phyloP scores from a whole-genome alignment of 1,140 invertebrate species.

The Drosophila malerkotliana region DNA sequence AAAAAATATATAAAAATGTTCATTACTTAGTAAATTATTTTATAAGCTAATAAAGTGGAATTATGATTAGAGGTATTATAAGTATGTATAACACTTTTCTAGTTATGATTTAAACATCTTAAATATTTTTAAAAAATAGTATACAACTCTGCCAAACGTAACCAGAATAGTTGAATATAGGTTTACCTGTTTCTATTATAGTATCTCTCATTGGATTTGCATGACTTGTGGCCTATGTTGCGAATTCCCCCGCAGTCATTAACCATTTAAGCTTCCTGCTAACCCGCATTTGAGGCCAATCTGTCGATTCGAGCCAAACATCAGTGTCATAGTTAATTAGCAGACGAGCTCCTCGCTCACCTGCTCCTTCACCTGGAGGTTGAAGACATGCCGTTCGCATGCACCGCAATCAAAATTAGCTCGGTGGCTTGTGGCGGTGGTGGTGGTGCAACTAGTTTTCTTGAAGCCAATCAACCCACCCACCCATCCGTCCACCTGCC shows the following conservation, averaged over 20 bases:
- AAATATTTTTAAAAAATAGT: too few species aligned
- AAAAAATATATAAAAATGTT: neutral
- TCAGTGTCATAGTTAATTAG: slow-evolving; percentile 71
- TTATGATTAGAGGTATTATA: neutral
- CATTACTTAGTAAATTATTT: too few species aligned
- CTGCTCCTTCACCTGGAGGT: slow-evolving; percentile 47
- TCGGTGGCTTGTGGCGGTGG: slow-evolving; percentile 49
- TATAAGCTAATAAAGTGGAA: too few species aligned
- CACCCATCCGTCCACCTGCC: neutral
- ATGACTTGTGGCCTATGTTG: slow-evolving; percentile 7
- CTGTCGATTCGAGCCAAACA: slow-evolving; percentile 31
- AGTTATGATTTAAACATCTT: too few species aligned
- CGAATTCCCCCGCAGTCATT: slow-evolving; percentile 10
- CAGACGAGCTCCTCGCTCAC: slow-evolving; percentile 52
- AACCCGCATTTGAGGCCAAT: slow-evolving; percentile 37
- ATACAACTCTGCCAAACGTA: too few species aligned
- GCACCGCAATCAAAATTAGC: slow-evolving; percentile 67
- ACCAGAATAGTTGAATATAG: too few species aligned
- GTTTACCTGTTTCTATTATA: neutral
- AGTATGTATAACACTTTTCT: too few species aligned
- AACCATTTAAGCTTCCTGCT: slow-evolving; percentile 22
- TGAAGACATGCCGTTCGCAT: slow-evolving; percentile 21
- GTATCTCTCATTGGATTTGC: slow-evolving; percentile 4
- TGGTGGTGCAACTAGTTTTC: slow-evolving; percentile 1
- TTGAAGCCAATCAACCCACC: slow-evolving; percentile 12